Evolutionary conservation across 2,113 vertebrate genomes (phyloP), one percentile per base, ranked within the genome.

Genomic region (Amphiprion percula): DNA sequence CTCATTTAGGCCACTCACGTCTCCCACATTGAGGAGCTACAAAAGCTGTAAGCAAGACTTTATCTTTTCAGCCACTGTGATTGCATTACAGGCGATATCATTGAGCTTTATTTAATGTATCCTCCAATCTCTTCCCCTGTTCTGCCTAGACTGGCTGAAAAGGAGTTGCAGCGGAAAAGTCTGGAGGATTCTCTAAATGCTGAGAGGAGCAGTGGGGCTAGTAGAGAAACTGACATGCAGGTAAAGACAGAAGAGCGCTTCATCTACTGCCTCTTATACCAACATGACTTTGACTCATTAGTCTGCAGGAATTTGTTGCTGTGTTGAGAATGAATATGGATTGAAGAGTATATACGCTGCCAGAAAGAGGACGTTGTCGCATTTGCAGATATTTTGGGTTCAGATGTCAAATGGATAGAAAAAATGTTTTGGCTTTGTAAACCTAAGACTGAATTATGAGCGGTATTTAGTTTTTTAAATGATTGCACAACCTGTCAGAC

Each of bases 1-100:
- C 23, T 70, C 54, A 70, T 87, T 26, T 77, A 96, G 95, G 92
- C 73, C 33, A 88, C 82, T 24, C 91, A 94, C 19, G 95, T 96
- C 88, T 97, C 95, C 86, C 94, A 98, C 90, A 96, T 98, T 85
- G 98, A 99, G 84, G 97, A 99, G 85, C 94, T 99, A 61, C 97
- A 99, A 90, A 98, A 98, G 95, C 96, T 97, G 98, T 99, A 94
- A 98, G 97, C 84, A 66, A 69, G 15, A 28, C 4, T 7, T 24
- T 19, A n/a, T 19, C 12, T 74, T 80, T 21, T 80, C 37, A 59
- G 44, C 64, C 59, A 21, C n/a, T 30, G 1, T n/a, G 1, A 26
- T 46, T 37, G 4, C 1, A 49, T 53, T 41, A 7, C 6, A 44
- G 12, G 3, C 23, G 19, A 19, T 59, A 4, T 50, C 11, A 19